Evolutionary conservation across 1,140 invertebrate species (phyloP), one percentile per base, ranked within the genome.

Genomic region (Drosophila repleta): DNA sequence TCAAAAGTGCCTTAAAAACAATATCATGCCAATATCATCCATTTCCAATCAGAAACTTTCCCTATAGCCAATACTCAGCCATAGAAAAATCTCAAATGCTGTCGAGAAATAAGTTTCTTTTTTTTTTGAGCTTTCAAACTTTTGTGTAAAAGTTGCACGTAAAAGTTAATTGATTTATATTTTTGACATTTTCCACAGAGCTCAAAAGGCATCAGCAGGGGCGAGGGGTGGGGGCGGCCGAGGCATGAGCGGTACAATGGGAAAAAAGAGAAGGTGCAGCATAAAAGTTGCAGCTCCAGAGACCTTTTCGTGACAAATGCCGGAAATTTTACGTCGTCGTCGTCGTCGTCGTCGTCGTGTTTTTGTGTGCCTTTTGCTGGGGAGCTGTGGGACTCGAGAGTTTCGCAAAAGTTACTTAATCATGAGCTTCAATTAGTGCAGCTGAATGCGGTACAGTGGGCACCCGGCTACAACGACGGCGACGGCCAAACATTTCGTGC

Each of bases 111-210:
- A 11, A 13, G n/a, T 56, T 41, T 55, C 18, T 35, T 32, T 52
- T 61, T 66, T 80, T 77, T 80, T 61, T 74, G 74, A 57, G 73
- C 61, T 79, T 52, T 49, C 45, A 75, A 78, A 78, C 61, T 81
- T 82, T 66, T 60, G 62, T 48, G 29, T 32, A 65, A 79, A 87
- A 87, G 45, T 68, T 77, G 70, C 83, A 52, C 69, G 62, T 63
- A 80, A 76, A 87, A 85, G 60, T 85, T 85, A 85, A 85, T 85
- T 85, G 82, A 85, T 85, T 85, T 85, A 85, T 85, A 76, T 87
- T 85, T 35, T 85, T 85, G 78, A 76, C 82, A 82, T 85, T 85
- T 87, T 78, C 24, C 65, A 55, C 20, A 62, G 48, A 43, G 29
- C 17, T 10, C 21, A 53, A 53, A 72, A 67, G 77, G 41, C n/a